Conservation (phyloP, 2,113 vertebrate species). For the Lagopus muta region DNA sequence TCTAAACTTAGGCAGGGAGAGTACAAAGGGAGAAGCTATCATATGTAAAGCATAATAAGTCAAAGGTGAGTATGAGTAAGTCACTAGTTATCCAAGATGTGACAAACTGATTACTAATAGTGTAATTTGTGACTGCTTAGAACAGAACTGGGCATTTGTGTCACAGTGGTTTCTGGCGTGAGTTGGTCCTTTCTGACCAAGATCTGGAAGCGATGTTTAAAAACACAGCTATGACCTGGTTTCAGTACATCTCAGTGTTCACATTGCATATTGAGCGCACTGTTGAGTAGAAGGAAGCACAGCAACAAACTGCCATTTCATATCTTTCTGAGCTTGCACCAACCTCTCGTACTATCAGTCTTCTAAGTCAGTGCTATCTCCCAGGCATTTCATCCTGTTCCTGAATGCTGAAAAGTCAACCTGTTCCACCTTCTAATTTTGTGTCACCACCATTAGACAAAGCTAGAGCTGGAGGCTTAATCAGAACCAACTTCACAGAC, state of each 20-base stretch:
- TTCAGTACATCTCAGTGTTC: accelerated
- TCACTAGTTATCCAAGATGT: not conserved
- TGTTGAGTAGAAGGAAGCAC: not conserved
- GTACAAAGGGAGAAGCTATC: not conserved
- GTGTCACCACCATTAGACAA: not conserved
- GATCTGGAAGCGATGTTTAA: not conserved
- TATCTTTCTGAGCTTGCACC: not conserved
- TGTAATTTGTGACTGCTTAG: not conserved
- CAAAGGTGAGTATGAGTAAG: not conserved
- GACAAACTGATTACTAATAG: not conserved
- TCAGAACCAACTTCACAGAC: not conserved
- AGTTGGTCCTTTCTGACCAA: not conserved
- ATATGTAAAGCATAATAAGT: not conserved
- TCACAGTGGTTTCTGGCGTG: accelerated
- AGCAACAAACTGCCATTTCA: accelerated
- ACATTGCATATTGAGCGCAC: accelerated
- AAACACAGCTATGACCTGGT: not conserved
- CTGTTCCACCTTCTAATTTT: not conserved
- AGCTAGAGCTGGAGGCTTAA: accelerated
- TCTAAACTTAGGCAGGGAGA: accelerated
- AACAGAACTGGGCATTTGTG: accelerated
- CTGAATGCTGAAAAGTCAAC: not conserved
- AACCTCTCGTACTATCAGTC: accelerated
- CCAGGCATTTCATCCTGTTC: accelerated
- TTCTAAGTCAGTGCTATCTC: not conserved